phyloP scores from a whole-genome alignment of 2,888 invertebrate species.

The Andrena marginata region DNA sequence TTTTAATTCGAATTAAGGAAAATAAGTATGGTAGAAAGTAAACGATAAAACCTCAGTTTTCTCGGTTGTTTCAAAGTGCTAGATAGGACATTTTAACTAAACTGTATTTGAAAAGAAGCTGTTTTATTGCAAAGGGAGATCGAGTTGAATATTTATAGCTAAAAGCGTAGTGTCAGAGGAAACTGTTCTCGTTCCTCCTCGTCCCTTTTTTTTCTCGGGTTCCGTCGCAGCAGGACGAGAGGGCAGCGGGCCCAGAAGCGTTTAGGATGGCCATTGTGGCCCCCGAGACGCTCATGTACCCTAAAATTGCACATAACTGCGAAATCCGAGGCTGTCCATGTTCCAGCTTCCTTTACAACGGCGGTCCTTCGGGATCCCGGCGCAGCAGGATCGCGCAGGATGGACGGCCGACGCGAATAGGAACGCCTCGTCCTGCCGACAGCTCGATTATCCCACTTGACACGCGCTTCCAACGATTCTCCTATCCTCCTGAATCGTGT shows the following conservation, averaged over 20 bases:
- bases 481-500: too few species aligned
- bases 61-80: too few species aligned
- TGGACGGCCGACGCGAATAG: slow-evolving; percentile 19
- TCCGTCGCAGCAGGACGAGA: slow-evolving; percentile 43
- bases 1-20: too few species aligned
- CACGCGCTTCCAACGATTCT: slow-evolving; percentile 35
- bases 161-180: neutral
- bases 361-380: slow-evolving; percentile 15
- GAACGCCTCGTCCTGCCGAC: slow-evolving; percentile 44
- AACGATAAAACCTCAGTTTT: too few species aligned
- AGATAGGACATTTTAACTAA: too few species aligned
- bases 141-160: neutral
- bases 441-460: slow-evolving; percentile 54
- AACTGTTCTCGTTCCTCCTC: slow-evolving; percentile 8
- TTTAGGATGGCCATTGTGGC: slow-evolving; percentile 51
- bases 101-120: too few species aligned
- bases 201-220: slow-evolving; percentile 17
- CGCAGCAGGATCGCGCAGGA: slow-evolving; percentile 58
- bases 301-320: slow-evolving; percentile 80
- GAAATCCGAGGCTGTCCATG: slow-evolving; percentile 66
- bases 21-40: too few species aligned
- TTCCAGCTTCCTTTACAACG: slow-evolving; percentile 64
- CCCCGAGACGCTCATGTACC: slow-evolving; percentile 79
- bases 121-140: too few species aligned
- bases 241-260: slow-evolving; percentile 18